Evolutionary conservation across 2,797 vertebrate species (phyloP).

Genomic region (Morus bassanus): DNA sequence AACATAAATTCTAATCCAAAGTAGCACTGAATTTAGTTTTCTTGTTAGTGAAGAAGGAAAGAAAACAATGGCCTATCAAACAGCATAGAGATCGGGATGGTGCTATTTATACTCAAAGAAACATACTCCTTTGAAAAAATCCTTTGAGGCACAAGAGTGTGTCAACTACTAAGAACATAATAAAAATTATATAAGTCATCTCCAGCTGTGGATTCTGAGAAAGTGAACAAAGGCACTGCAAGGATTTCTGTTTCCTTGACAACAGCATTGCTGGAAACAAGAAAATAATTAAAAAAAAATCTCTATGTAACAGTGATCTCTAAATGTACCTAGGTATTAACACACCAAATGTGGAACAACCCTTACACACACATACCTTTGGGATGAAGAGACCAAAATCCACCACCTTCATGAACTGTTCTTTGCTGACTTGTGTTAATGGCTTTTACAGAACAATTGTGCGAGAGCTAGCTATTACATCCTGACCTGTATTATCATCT

Average conservation of each 20-base stretch:
- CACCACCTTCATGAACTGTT: not conserved
- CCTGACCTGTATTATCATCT: not conserved
- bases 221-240: constrained; percentile 63
- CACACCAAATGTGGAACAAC: not conserved
- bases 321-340: constrained; percentile 12
- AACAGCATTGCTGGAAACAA: constrained; percentile 72
- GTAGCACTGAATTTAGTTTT: not conserved
- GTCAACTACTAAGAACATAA: constrained; percentile 52
- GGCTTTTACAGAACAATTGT: not conserved
- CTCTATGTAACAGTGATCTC: constrained; percentile 18
- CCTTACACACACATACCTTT: not conserved
- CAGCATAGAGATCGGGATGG: not conserved
- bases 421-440: not conserved
- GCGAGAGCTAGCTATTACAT: not conserved
- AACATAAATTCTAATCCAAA: not conserved
- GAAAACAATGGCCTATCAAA: not conserved
- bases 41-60: not conserved
- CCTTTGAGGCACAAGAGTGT: constrained; percentile 21
- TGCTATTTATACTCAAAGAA: constrained; percentile 46
- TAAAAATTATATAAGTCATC: constrained; percentile 55
- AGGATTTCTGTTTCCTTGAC: constrained; percentile 77
- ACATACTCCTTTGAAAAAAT: constrained; percentile 20
- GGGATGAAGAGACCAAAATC: not conserved
- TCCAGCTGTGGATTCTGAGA: constrained; percentile 54
- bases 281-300: constrained; percentile 71